phyloP scores from a whole-genome alignment of 1,140 invertebrate species.

The Drosophila mayri region DNA sequence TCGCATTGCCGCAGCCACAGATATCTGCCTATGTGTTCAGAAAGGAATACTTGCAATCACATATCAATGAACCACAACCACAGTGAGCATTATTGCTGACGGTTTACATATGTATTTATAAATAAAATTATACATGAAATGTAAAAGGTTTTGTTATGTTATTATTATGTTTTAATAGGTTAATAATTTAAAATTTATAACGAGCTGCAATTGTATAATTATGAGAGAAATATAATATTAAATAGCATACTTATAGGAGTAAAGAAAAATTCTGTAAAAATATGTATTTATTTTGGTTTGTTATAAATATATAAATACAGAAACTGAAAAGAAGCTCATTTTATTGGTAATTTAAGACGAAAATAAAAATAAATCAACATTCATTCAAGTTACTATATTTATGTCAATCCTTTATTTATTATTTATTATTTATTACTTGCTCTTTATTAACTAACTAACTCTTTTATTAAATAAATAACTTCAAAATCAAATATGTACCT shows the following conservation, averaged over 20 bases:
- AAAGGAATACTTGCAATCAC: conserved; percentile 1
- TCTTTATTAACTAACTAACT: not conserved
- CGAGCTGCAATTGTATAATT: no score
- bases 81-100: not conserved
- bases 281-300: not conserved
- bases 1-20: conserved; percentile 1
- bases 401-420: not conserved
- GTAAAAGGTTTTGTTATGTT: accelerated
- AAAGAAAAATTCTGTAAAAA: not conserved
- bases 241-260: not conserved
- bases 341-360: not conserved
- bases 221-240: not conserved
- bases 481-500: not conserved
- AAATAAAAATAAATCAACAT: not conserved
- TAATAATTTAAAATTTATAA: no score
- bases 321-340: not conserved
- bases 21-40: conserved; percentile 12
- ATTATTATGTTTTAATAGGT: not conserved
- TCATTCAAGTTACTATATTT: not conserved
- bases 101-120: not conserved
- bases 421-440: no score
- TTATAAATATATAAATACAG: not conserved
- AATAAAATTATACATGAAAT: not conserved
- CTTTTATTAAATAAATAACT: not conserved
- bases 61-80: not conserved